These are phyloP conservation scores for Periparus ater DNA, from an alignment of 2,797 vertebrate species.

Conservation along the genomic window DNA sequence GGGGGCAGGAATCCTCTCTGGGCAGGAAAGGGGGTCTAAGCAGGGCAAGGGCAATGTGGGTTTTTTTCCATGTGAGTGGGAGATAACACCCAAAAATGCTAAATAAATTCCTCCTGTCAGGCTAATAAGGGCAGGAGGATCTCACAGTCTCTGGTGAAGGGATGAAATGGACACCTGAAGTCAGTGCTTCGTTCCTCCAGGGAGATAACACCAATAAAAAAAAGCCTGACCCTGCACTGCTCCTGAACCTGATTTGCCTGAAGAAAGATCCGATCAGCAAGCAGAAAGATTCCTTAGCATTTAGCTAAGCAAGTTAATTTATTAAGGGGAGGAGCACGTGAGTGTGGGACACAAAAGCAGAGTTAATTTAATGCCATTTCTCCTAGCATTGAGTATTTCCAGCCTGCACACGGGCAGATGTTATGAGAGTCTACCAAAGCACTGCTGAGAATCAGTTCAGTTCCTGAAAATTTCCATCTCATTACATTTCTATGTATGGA, in stretches of 20 bases:
- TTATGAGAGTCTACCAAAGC: background rate
- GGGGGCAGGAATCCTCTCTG: background rate
- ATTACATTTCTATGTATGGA: slow-evolving; percentile 12
- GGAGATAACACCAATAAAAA: background rate
- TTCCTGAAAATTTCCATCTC: slow-evolving; percentile 32
- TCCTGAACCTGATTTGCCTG: background rate
- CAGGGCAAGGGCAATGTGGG: background rate
- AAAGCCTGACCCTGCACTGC: background rate
- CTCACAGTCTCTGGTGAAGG: background rate
- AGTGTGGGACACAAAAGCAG: background rate
- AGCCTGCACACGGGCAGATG: slow-evolving; percentile 29
- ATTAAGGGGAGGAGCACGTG: background rate
- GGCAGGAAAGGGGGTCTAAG: too few species aligned
- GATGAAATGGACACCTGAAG: background rate
- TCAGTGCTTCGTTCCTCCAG: background rate
- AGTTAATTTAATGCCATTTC: background rate
- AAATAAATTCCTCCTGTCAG: background rate
- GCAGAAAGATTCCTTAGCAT: background rate
- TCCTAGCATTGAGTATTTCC: background rate
- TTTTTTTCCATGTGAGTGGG: background rate
- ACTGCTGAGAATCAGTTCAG: slow-evolving; percentile 22
- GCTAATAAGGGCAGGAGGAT: background rate
- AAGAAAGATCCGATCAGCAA: background rate
- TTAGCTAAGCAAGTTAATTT: background rate
- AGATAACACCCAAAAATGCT: background rate